A percentile compares a stretch with the other conserved stretches of the same genome.
These are phyloP conservation scores for Nomia melanderi DNA, from an alignment of 1,140 invertebrate species.

Conservation along the genomic window DNA sequence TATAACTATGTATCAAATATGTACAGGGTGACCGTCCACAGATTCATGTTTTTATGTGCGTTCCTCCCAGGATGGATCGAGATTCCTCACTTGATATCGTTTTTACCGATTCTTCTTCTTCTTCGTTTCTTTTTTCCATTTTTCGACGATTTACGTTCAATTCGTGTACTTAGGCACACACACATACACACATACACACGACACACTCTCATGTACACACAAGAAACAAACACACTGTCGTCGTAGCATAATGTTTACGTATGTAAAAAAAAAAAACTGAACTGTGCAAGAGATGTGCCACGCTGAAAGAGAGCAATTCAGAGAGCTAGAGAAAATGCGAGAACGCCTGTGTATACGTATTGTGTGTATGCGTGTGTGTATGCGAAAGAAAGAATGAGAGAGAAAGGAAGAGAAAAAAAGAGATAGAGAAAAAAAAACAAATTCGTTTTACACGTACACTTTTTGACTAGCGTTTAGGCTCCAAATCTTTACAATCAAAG, in stretches of 20 bases:
- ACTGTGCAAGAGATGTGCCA: conserved; percentile 44
- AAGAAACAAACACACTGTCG: conserved; percentile 24
- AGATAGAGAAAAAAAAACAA: neutral
- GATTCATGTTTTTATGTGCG: conserved; percentile 73
- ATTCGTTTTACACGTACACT: conserved; percentile 41
- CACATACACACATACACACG: neutral
- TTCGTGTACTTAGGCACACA: conserved; percentile 58
- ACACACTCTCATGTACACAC: neutral
- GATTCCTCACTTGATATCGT: conserved; percentile 70
- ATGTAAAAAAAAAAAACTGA: conserved; percentile 38
- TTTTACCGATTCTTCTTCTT: conserved; percentile 36
- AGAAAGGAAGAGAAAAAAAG: neutral
- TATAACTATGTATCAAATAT: conserved; percentile 76
- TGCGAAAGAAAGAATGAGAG: neutral
- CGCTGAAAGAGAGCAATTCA: conserved; percentile 12
- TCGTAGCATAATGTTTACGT: conserved; percentile 34
- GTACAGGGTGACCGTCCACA: conserved; percentile 77
- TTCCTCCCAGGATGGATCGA: conserved; percentile 67
- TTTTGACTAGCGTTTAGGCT: conserved; percentile 37
- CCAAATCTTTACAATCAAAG: conserved; percentile 43
- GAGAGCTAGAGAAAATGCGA: neutral
- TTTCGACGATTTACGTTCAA: conserved; percentile 36
- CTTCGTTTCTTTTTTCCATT: conserved; percentile 14
- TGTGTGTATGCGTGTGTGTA: no score
- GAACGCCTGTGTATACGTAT: neutral